Percentiles rank a stretch among this genome's conserved stretches.
Conservation (phyloP, 2,888 invertebrate species). For the Ormyrus pomaceus region DNA sequence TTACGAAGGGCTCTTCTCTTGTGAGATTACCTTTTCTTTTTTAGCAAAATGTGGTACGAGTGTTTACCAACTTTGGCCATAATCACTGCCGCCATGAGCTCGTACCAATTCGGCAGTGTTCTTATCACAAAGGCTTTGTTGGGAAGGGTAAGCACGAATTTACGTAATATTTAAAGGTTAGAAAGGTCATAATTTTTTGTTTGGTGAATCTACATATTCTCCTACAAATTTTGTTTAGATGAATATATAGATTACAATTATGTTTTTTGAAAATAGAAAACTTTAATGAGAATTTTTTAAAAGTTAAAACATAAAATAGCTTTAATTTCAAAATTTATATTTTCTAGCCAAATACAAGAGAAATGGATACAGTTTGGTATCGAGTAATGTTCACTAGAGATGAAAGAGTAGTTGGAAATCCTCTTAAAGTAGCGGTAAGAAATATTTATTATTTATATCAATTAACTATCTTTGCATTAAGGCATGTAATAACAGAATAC, state of each 20-base stretch:
- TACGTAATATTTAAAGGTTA: slow-evolving; percentile 51
- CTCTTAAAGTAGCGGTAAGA: slow-evolving; percentile 56
- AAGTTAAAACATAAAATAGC: too few species aligned
- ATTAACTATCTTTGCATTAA: too few species aligned
- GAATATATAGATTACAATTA: slow-evolving; percentile 11
- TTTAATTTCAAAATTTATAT: background rate
- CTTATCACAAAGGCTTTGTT: slow-evolving; percentile 50
- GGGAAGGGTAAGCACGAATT: slow-evolving; percentile 60
- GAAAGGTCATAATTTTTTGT: background rate
- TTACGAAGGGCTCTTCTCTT: too few species aligned
- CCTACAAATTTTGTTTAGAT: background rate
- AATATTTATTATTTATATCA: background rate
- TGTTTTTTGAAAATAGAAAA: slow-evolving; percentile 26
- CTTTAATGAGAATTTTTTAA: too few species aligned
- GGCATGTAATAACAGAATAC: too few species aligned
- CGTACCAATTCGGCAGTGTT: slow-evolving; percentile 54
- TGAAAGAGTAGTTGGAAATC: slow-evolving; percentile 56
- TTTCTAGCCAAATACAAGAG: slow-evolving; percentile 52
- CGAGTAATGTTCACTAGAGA: slow-evolving; percentile 55
- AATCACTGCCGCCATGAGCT: slow-evolving; percentile 25
- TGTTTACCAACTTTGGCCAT: slow-evolving; percentile 60
- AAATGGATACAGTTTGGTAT: background rate
- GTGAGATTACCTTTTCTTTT: too few species aligned
- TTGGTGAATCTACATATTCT: too few species aligned
- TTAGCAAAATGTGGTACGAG: slow-evolving; percentile 67